phyloP scores from a whole-genome alignment of 1,140 invertebrate species.

The Orussus abietinus region DNA sequence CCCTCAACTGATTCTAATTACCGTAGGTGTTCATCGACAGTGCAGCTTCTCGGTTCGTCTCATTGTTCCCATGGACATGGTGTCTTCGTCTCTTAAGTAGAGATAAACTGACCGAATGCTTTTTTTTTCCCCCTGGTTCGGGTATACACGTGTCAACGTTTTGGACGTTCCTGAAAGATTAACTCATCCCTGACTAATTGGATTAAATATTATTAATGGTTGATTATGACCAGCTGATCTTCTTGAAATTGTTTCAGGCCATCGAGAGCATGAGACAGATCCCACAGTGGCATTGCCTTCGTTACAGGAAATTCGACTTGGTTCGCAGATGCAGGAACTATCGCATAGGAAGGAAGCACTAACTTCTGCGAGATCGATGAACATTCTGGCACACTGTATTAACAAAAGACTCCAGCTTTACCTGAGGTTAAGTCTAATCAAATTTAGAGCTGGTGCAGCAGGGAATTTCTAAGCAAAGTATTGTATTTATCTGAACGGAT shows the following conservation, averaged over 20 bases:
- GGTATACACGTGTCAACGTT: not conserved
- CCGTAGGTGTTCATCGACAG: no score
- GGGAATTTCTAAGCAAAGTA: no score
- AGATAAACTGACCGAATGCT: conserved; percentile 5
- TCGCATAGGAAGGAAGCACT: conserved; percentile 52
- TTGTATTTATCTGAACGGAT: no score
- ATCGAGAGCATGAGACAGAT: conserved; percentile 63
- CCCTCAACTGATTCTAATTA: no score
- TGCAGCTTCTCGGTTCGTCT: not conserved
- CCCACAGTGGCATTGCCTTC: conserved; percentile 75
- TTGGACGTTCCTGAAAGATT: not conserved
- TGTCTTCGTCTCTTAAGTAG: conserved; percentile 4
- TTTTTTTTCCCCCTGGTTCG: conserved; percentile 63
- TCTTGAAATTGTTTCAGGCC: conserved; percentile 41
- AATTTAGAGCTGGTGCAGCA: no score
- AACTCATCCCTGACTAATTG: not conserved
- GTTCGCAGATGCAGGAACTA: conserved; percentile 67
- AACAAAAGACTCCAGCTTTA: no score
- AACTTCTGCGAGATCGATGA: no score
- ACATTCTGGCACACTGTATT: no score
- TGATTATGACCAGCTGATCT: conserved; percentile 1
- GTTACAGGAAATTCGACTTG: conserved; percentile 72
- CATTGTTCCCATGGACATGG: not conserved
- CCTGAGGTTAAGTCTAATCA: no score
- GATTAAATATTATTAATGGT: not conserved